phyloP scores from a whole-genome alignment of 53 echinoderm and acorn worm species.

The Holothuria scabra region DNA sequence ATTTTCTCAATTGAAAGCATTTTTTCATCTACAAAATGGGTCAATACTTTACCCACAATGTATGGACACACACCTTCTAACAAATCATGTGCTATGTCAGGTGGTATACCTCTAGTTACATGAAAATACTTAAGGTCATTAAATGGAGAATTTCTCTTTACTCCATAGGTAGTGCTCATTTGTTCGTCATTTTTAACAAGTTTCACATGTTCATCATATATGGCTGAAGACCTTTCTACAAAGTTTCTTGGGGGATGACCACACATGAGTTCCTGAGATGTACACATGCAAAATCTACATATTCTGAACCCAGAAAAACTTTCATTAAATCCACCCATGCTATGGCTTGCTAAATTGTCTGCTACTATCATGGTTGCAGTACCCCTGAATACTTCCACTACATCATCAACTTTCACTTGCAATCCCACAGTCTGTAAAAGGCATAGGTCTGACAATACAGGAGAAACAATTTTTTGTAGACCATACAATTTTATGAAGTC shows the following conservation, averaged over 20 bases:
- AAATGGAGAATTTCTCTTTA: slow-evolving; percentile 52
- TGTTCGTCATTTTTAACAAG: too few species aligned
- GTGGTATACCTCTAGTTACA: slow-evolving; percentile 57
- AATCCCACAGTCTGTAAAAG: slow-evolving; percentile 57
- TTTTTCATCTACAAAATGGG: slow-evolving; percentile 10
- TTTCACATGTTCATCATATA: slow-evolving; percentile 57
- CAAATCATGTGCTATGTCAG: too few species aligned
- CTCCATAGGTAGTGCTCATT: slow-evolving; percentile 62
- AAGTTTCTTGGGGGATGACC: slow-evolving; percentile 32
- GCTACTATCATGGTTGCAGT: slow-evolving; percentile 59
- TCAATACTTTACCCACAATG: slow-evolving; percentile 40
- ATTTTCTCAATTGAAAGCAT: slow-evolving; percentile 34
- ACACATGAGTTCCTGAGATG: slow-evolving; percentile 24
- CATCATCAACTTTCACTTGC: slow-evolving; percentile 39
- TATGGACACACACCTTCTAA: slow-evolving; percentile 45
- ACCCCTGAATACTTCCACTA: slow-evolving; percentile 43
- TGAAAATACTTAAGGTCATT: slow-evolving; percentile 62
- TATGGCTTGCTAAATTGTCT: slow-evolving; percentile 69
- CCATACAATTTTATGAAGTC: slow-evolving; percentile 48
- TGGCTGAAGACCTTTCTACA: slow-evolving; percentile 31
- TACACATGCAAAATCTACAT: slow-evolving; percentile 49
- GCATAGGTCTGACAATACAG: slow-evolving; percentile 42
- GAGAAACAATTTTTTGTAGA: slow-evolving; percentile 33
- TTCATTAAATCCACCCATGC: slow-evolving; percentile 63
- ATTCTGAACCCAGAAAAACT: slow-evolving; percentile 55